Base-by-base conservation (phyloP, 2,113 vertebrate genomes). In the Alectura lathami region DNA sequence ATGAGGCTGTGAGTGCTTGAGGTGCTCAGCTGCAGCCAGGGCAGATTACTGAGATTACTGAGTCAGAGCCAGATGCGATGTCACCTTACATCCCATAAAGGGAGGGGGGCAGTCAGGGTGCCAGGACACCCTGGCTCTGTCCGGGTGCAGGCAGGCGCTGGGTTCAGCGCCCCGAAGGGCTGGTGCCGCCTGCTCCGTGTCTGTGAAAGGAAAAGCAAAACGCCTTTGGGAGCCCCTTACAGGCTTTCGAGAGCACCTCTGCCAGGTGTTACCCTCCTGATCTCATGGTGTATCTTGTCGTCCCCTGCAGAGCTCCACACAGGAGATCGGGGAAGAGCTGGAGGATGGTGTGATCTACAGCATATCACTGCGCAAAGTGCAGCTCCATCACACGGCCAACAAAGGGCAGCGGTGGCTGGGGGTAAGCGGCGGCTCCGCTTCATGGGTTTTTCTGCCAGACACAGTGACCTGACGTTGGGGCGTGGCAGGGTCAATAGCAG, bases 391-490 rank as follows among this genome's bases (percentile, higher is more conserved):
- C 86, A 98, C 98, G 0, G 98, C 98, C 97, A 99, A 96, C 96
- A 99, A 99, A 96, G 99, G 99, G 45, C 99, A 99, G 98, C 98
- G 99, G 36, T 99, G 99, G 99, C 98, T 99, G n/a, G 99, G 99
- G 94, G 99, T 98, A 86, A 98, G 98, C n/a, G 8, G 66, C 29
- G 57, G 10, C 43, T 86, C 56, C 3, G 3, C 43, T 13, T 38
- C 53, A 1, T 3, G 0, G 27, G 40, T 24, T 76, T 76, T 53
- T 30, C 23, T 86, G 79, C 76, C 60, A 6, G n/a, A 63, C n/a
- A 1, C 0, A 13, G 29, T 53, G 48, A 73, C 59, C 51, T 9
- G 47, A 27, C 67, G 51, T 21, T 57, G 47, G 43, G 60, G 70
- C 60, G 82, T 77, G 50, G 30, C 59, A 47, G 30, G 32, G 36